Percentiles rank a stretch among this genome's conserved stretches.
Conservation (phyloP, 2,113 vertebrate species). For the Anser brachyrhynchus region DNA sequence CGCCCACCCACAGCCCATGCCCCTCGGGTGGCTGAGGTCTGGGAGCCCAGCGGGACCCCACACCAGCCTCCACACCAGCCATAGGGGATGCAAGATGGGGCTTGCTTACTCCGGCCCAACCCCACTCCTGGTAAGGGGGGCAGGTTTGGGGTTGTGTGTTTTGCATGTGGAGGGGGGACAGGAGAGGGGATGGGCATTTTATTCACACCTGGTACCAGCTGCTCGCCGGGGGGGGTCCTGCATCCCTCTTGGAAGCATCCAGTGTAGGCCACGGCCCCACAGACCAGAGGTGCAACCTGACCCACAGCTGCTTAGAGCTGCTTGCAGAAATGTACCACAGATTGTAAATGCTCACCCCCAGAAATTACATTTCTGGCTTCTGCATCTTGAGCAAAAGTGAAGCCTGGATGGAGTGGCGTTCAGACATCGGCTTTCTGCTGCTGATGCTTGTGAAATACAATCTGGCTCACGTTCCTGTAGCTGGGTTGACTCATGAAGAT, state of each 20-base stretch:
- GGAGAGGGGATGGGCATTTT: neutral
- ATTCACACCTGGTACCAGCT: fast-evolving
- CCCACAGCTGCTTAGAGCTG: fast-evolving
- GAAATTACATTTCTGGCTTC: neutral
- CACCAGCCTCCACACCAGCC: fast-evolving
- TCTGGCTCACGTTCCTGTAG: neutral
- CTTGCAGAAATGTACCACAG: neutral
- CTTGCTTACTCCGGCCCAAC: fast-evolving
- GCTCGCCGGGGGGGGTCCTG: neutral
- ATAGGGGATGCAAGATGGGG: neutral
- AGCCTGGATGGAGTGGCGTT: neutral
- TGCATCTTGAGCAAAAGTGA: neutral
- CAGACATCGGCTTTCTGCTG: neutral
- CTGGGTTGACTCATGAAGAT: neutral
- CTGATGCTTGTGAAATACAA: neutral
- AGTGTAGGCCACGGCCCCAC: fast-evolving
- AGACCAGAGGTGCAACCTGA: neutral
- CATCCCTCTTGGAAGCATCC: neutral
- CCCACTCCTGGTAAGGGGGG: neutral
- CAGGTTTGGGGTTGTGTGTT: fast-evolving
- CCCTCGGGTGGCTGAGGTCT: fast-evolving
- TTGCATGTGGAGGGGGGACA: neutral
- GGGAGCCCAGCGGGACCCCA: fast-evolving
- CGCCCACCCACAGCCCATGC: neutral
- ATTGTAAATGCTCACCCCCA: neutral